Evolutionary conservation across 2,888 invertebrate species (phyloP).

Genomic region (Smittia sp.): DNA sequence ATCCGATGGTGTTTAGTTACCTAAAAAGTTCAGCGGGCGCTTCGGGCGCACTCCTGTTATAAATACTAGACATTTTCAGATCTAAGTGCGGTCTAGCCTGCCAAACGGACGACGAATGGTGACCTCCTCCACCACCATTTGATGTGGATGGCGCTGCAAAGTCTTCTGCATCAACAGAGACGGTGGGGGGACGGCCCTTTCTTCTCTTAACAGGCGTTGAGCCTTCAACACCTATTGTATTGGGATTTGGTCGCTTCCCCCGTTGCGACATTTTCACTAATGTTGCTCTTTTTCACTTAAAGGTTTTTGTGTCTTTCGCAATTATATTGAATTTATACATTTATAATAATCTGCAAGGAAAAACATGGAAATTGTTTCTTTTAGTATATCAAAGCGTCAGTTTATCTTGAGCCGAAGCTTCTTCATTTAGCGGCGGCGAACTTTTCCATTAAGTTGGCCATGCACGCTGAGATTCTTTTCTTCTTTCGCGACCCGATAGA

Average conservation of each 20-base stretch:
- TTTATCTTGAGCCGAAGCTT: neutral
- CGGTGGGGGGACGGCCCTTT: constrained; percentile 65
- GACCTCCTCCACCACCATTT: constrained; percentile 42
- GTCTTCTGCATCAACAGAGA: constrained; percentile 49
- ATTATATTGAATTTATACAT: constrained; percentile 41
- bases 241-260: constrained; percentile 64
- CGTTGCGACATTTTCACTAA: constrained; percentile 65
- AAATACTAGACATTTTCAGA: constrained; percentile 85
- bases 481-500: neutral
- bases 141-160: constrained; percentile 45
- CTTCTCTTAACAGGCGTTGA: constrained; percentile 71
- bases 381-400: neutral
- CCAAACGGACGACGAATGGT: constrained; percentile 57
- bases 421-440: neutral
- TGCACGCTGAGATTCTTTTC: neutral
- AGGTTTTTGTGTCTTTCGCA: constrained; percentile 37
- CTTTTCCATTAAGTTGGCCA: neutral
- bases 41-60: constrained; percentile 77
- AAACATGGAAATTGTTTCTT: constrained; percentile 17
- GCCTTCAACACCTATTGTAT: constrained; percentile 46
- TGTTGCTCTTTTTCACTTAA: constrained; percentile 37
- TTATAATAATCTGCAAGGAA: constrained; percentile 30
- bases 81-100: constrained; percentile 80
- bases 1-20: constrained; percentile 46
- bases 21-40: constrained; percentile 81